These are phyloP conservation scores for Catharus minimus DNA, from an alignment of 2,113 vertebrate genomes.

Conservation along the genomic window DNA sequence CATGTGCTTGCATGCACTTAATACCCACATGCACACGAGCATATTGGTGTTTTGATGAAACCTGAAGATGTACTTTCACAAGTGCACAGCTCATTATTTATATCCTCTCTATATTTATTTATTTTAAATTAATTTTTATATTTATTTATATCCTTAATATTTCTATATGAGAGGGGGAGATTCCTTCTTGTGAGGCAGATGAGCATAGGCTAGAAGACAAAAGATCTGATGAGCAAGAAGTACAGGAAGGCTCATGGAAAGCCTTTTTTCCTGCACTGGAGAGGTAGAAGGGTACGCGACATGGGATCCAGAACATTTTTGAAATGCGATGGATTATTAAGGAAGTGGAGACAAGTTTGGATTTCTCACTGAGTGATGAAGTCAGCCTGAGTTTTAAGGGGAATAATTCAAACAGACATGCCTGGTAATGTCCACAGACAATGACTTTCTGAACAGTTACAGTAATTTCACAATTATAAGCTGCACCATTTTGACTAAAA, in stretches of 20 bases:
- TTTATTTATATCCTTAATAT: not conserved
- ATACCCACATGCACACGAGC: accelerated
- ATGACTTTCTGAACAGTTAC: not conserved
- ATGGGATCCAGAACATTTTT: not conserved
- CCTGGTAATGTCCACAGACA: not conserved
- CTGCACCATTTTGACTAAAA: too few species aligned
- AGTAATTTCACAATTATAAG: too few species aligned
- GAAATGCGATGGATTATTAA: not conserved
- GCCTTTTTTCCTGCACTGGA: not conserved
- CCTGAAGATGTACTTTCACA: not conserved
- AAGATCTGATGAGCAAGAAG: not conserved
- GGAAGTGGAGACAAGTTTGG: not conserved
- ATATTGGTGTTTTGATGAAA: not conserved
- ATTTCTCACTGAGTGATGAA: not conserved
- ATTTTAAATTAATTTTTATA: too few species aligned
- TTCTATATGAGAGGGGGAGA: not conserved
- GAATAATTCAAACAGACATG: not conserved
- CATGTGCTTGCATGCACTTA: accelerated
- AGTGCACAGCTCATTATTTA: not conserved
- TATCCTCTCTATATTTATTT: too few species aligned
- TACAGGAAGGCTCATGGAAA: not conserved
- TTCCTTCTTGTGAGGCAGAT: not conserved
- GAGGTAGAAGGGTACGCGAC: not conserved
- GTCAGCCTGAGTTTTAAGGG: not conserved
- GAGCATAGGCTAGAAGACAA: not conserved